Conservation (phyloP, 1,140 invertebrate genomes). For the Centruroides vittatus region DNA sequence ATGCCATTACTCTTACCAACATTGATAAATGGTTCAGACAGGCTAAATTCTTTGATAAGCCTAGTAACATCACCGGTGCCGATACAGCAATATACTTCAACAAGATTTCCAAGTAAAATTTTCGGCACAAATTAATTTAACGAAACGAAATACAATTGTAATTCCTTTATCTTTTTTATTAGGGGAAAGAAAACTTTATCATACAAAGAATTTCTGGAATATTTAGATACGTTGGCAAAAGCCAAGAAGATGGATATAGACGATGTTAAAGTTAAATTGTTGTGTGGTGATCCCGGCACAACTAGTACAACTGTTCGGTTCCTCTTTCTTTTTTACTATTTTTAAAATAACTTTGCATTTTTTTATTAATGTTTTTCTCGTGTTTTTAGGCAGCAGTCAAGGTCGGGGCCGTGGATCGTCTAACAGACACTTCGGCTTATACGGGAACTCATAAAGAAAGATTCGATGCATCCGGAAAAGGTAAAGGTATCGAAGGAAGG, state of each 20-base stretch:
- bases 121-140: too few relatives aligned
- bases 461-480: slow-evolving; percentile 70
- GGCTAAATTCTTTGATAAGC: slow-evolving; percentile 63
- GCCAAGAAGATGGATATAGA: slow-evolving; percentile 56
- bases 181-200: slow-evolving; percentile 19
- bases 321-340: background rate
- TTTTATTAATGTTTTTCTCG: background rate
- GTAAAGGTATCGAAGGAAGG: slow-evolving; percentile 68
- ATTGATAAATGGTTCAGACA: slow-evolving; percentile 91
- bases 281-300: slow-evolving; percentile 52
- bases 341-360: too few relatives aligned
- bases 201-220: slow-evolving; percentile 60
- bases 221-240: slow-evolving; percentile 62
- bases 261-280: slow-evolving; percentile 61
- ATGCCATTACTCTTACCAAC: slow-evolving; percentile 65
- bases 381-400: slow-evolving; percentile 3
- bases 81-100: slow-evolving; percentile 76
- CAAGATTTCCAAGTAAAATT: slow-evolving; percentile 47
- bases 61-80: slow-evolving; percentile 62
- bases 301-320: slow-evolving; percentile 17
- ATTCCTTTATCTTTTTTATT: background rate
- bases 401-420: slow-evolving; percentile 51
- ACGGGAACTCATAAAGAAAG: slow-evolving; percentile 79
- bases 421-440: slow-evolving; percentile 80
- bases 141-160: too few relatives aligned